Evolutionary conservation across 2,888 invertebrate genomes (phyloP).

Genomic region (Ethmia dodecea): DNA sequence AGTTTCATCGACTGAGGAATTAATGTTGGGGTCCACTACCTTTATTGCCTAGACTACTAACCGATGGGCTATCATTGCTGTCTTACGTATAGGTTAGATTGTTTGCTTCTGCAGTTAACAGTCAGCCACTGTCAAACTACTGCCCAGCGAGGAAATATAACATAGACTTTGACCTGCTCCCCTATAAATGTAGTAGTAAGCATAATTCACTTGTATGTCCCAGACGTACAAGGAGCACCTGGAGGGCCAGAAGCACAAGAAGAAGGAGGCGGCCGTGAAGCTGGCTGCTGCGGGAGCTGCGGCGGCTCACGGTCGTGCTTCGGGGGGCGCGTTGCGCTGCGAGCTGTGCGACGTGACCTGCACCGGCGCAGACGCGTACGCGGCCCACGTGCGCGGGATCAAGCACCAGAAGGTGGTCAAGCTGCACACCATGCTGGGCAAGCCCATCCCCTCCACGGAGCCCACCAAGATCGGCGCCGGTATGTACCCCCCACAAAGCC

Average conservation of each 20-base stretch:
- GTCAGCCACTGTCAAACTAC: too few species aligned
- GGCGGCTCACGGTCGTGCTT: constrained; percentile 40
- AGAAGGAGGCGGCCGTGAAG: constrained; percentile 90
- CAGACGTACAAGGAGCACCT: constrained; percentile 88
- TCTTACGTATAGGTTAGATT: too few species aligned
- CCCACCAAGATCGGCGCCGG: constrained; percentile 86
- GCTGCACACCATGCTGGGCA: constrained; percentile 97
- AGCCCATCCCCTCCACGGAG: constrained; percentile 97
- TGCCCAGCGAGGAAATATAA: too few species aligned
- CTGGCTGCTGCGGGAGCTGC: constrained; percentile 78
- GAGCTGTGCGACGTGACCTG: constrained; percentile 99
- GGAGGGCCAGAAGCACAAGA: constrained; percentile 99
- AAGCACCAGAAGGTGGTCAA: constrained; percentile 99
- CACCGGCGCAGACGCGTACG: constrained; percentile 98
- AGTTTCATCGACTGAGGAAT: too few species aligned
- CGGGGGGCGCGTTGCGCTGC: constrained; percentile 85
- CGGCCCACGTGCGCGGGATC: constrained; percentile 97
- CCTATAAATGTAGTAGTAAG: too few species aligned
- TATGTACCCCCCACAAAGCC: not conserved
- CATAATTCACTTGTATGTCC: too few species aligned
- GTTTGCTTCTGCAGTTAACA: too few species aligned
- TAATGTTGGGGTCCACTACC: too few species aligned
- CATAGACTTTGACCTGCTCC: too few species aligned
- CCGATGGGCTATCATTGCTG: too few species aligned
- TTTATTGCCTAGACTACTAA: too few species aligned